A percentile compares a stretch with the other conserved stretches of the same genome.
Evolutionary conservation across 2,888 invertebrate genomes (phyloP).

Genomic region (Tholera decimalis): DNA sequence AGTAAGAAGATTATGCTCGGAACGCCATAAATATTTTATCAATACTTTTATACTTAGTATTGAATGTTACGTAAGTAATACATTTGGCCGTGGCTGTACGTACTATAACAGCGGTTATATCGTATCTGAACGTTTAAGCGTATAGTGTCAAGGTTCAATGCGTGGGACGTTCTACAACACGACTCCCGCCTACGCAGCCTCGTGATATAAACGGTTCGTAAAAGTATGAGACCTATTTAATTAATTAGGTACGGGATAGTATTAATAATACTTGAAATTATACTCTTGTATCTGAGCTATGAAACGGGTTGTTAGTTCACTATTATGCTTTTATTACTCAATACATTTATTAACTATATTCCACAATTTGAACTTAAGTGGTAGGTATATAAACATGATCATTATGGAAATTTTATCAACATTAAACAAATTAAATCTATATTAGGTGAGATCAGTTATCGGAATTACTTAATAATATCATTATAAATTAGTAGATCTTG

Average conservation of each 20-base stretch:
- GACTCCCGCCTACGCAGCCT: background rate
- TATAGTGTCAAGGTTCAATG: constrained; percentile 17
- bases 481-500: too few relatives aligned
- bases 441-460: too few relatives aligned
- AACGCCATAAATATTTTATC: background rate
- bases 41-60: background rate
- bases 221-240: constrained; percentile 4
- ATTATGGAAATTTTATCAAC: too few relatives aligned
- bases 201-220: background rate
- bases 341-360: too few relatives aligned
- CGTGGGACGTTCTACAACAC: constrained; percentile 2
- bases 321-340: too few relatives aligned
- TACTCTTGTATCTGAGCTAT: background rate
- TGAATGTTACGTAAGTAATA: background rate
- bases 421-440: too few relatives aligned
- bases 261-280: background rate
- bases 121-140: constrained; percentile 6
- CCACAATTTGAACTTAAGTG: too few relatives aligned
- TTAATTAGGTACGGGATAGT: background rate
- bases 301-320: too few relatives aligned
- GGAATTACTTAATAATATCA: too few relatives aligned
- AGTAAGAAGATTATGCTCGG: background rate
- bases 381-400: too few relatives aligned
- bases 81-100: background rate
- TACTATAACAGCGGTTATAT: constrained; percentile 24